phyloP scores from a whole-genome alignment of 2,888 invertebrate genomes.

The Pollenia angustigena region DNA sequence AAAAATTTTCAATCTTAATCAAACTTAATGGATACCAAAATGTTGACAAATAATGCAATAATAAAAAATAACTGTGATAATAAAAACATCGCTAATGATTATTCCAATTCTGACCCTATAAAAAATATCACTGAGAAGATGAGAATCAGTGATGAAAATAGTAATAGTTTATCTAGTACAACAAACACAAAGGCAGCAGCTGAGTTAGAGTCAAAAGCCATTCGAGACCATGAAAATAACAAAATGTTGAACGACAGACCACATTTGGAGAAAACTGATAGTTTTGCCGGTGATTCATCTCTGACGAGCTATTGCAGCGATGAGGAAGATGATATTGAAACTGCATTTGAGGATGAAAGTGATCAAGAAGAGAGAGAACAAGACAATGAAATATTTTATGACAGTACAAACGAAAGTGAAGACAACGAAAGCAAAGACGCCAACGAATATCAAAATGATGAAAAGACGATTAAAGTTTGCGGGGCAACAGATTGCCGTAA shows the following conservation, averaged over 20 bases:
- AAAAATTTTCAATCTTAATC: neutral
- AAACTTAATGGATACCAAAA: conserved; percentile 31
- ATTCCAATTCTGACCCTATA: neutral
- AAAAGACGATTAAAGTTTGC: neutral
- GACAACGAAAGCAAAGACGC: neutral
- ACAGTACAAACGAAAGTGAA: conserved; percentile 55
- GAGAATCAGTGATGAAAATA: conserved; percentile 52
- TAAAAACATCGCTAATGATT: conserved; percentile 1
- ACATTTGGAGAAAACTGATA: conserved; percentile 32
- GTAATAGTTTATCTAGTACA: conserved; percentile 48
- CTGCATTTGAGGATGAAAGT: conserved; percentile 28
- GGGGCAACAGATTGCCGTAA: conserved; percentile 65
- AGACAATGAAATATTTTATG: conserved; percentile 52
- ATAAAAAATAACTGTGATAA: conserved; percentile 58
- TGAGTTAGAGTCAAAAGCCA: neutral
- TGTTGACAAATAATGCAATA: conserved; percentile 44
- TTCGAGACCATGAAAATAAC: conserved; percentile 2
- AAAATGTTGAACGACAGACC: neutral
- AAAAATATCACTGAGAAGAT: conserved; percentile 5
- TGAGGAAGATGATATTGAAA: conserved; percentile 13
- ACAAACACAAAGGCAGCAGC: conserved; percentile 19
- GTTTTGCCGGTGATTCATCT: conserved; percentile 38
- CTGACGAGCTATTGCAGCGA: conserved; percentile 44
- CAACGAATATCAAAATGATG: neutral
- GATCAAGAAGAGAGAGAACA: conserved; percentile 9